These are phyloP conservation scores for Prionace glauca DNA, from an alignment of 2,797 vertebrate genomes.

Conservation along the genomic window DNA sequence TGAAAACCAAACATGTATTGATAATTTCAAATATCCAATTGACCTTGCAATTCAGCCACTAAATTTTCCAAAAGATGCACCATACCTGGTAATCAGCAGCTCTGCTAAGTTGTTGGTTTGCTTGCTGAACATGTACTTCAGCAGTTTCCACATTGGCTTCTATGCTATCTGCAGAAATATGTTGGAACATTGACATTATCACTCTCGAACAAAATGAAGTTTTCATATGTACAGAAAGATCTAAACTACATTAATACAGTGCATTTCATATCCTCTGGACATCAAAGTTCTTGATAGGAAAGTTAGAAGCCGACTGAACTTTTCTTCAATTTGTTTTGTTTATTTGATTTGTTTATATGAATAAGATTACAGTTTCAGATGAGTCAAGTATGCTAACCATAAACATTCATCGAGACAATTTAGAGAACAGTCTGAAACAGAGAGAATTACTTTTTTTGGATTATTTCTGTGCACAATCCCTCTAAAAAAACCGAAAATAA, in stretches of 20 bases:
- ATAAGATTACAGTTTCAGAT: background rate
- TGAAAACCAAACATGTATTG: background rate
- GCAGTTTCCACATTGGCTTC: conserved; percentile 87
- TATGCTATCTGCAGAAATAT: conserved; percentile 68
- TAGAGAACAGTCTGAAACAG: background rate
- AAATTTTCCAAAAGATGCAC: background rate
- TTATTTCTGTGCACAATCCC: background rate
- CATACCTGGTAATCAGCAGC: conserved; percentile 86
- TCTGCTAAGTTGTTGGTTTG: conserved; percentile 77
- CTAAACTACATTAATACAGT: background rate
- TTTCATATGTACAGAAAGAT: background rate
- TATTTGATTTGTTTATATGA: background rate
- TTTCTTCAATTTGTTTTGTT: background rate
- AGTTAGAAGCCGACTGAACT: background rate
- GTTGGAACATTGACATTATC: background rate
- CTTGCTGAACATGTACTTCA: conserved; percentile 75
- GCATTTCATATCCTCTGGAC: background rate
- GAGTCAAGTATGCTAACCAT: background rate
- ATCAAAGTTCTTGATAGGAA: background rate
- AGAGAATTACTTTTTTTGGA: background rate
- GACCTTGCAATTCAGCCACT: background rate
- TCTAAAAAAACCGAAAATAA: too few species aligned
- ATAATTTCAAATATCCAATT: background rate
- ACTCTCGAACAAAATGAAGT: background rate
- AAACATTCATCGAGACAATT: background rate